Percentiles rank a stretch among this genome's conserved stretches.
These are phyloP conservation scores for Plutomurus gul DNA, from an alignment of 1,140 invertebrate genomes.

Conservation along the genomic window DNA sequence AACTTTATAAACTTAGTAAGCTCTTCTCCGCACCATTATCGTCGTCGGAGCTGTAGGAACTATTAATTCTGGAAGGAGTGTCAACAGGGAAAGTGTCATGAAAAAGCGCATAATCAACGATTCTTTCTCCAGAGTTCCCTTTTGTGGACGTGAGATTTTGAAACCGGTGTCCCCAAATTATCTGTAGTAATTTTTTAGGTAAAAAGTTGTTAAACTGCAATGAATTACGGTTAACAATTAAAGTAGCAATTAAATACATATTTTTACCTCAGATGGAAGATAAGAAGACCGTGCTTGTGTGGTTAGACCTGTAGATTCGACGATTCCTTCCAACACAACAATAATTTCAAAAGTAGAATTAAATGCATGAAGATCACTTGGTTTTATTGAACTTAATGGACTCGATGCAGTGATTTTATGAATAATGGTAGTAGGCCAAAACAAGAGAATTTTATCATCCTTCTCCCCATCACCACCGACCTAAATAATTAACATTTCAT, in stretches of 20 bases:
- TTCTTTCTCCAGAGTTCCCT: constrained; percentile 82
- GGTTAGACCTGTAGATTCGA: constrained; percentile 81
- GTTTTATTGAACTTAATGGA: constrained; percentile 64
- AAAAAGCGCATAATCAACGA: constrained; percentile 87
- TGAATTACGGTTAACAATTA: neutral
- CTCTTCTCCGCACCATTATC: neutral
- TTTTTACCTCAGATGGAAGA: constrained; percentile 71
- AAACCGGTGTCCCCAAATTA: constrained; percentile 90
- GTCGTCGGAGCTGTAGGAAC: neutral
- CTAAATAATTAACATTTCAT: neutral
- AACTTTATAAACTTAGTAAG: no score
- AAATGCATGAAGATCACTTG: constrained; percentile 68
- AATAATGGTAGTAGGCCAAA: constrained; percentile 69
- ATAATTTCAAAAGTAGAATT: constrained; percentile 78
- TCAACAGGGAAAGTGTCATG: constrained; percentile 88
- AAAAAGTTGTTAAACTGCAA: no score
- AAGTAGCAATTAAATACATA: neutral
- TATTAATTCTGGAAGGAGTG: neutral
- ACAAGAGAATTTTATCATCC: constrained; percentile 77
- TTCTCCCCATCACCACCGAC: constrained; percentile 72
- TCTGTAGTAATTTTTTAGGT: constrained; percentile 56
- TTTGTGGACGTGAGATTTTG: constrained; percentile 81
- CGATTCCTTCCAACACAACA: constrained; percentile 85
- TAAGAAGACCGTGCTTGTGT: constrained; percentile 88
- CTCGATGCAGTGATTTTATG: constrained; percentile 66